phyloP scores from a whole-genome alignment of 2,888 invertebrate species.

The Charanyca ferruginea region DNA sequence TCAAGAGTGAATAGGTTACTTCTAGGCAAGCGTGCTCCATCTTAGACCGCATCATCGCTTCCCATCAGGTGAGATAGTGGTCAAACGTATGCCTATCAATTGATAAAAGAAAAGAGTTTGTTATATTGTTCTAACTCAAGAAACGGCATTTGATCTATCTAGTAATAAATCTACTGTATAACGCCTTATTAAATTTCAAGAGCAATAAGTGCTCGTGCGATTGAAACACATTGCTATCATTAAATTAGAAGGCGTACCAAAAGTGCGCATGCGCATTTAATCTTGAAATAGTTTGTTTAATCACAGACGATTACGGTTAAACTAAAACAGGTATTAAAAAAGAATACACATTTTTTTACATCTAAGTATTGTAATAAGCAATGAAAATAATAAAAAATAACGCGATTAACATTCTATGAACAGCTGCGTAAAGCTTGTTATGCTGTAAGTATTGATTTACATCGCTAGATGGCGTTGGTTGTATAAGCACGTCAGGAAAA shows the following conservation, averaged over 20 bases:
- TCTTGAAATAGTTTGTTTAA: no score
- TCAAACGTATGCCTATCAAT: no score
- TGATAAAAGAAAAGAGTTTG: no score
- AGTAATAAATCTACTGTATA: not conserved
- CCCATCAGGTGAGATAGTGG: no score
- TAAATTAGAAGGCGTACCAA: constrained; percentile 27
- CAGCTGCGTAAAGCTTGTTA: not conserved
- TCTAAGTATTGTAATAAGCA: not conserved
- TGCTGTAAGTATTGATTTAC: not conserved
- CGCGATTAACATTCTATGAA: not conserved
- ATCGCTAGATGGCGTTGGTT: constrained; percentile 38
- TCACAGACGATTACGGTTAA: not conserved
- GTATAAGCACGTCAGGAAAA: not conserved
- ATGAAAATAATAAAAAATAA: not conserved
- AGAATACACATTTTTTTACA: not conserved
- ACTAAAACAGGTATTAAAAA: not conserved
- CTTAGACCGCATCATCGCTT: no score
- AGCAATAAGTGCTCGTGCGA: constrained; percentile 25
- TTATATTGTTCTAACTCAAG: no score
- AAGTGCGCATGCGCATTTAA: not conserved
- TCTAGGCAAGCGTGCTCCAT: no score
- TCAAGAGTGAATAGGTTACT: no score
- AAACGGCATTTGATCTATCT: no score
- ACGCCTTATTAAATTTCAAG: constrained; percentile 29
- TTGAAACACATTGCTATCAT: constrained; percentile 23